Conservation (phyloP, 1,140 invertebrate species). For the Pseudomyrmex sp. region DNA sequence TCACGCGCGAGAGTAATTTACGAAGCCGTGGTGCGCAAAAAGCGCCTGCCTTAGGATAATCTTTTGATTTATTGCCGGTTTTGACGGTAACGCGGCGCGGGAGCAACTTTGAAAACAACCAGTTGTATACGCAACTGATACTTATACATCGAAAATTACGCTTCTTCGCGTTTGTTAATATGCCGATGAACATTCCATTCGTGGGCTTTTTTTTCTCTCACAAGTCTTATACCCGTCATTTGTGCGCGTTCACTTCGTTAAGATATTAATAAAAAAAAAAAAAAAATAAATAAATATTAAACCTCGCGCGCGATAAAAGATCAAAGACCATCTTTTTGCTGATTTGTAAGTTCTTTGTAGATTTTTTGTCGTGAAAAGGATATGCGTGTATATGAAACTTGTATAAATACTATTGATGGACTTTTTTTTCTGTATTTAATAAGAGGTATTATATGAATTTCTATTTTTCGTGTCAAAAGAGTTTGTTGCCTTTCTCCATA, state of each 20-base stretch:
- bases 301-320: too few species aligned
- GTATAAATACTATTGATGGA: too few species aligned
- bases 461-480: too few species aligned
- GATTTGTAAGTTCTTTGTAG: too few species aligned
- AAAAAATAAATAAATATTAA: too few species aligned
- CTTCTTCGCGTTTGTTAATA: conserved; percentile 6
- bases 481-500: too few species aligned
- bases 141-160: neutral
- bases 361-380: too few species aligned
- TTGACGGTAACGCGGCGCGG: neutral
- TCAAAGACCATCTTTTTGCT: too few species aligned
- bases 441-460: too few species aligned
- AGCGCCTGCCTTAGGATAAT: neutral
- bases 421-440: too few species aligned
- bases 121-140: conserved; percentile 8
- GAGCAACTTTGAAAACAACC: conserved; percentile 2
- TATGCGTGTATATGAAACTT: too few species aligned
- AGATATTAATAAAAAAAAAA: neutral
- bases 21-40: neutral
- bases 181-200: conserved; percentile 12
- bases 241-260: neutral
- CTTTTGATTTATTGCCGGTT: neutral
- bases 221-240: neutral
- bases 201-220: neutral
- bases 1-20: neutral